phyloP scores from a whole-genome alignment of 2,797 vertebrate genomes.

The Girardinus metallicus region DNA sequence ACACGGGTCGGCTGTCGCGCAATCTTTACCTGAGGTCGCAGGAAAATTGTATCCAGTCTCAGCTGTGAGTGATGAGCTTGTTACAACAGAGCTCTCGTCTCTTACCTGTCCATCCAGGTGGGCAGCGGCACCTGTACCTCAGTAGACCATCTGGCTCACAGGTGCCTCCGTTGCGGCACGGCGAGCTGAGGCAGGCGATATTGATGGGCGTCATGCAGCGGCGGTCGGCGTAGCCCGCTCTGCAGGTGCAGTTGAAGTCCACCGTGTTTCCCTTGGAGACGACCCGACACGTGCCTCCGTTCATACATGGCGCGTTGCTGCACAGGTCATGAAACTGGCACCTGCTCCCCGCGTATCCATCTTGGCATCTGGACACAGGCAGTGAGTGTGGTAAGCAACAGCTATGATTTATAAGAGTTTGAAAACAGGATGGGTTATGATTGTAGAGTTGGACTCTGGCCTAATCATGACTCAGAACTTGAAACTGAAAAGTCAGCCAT shows the following conservation, averaged over 20 bases:
- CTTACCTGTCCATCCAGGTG: conserved; percentile 93
- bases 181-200: conserved; percentile 84
- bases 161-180: conserved; percentile 91
- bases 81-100: background rate
- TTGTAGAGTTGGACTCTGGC: background rate
- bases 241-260: conserved; percentile 86
- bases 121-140: conserved; percentile 89
- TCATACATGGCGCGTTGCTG: conserved; percentile 60
- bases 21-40: conserved; percentile 84
- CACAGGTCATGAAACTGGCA: conserved; percentile 80
- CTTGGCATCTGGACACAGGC: conserved; percentile 66
- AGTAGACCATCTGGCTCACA: conserved; percentile 85
- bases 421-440: background rate
- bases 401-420: background rate
- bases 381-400: background rate
- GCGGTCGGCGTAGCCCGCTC: conserved; percentile 84
- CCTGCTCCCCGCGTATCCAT: conserved; percentile 64
- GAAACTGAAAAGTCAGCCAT: background rate
- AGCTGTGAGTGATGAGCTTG: too few species aligned
- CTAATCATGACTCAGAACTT: background rate
- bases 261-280: conserved; percentile 67
- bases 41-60: background rate
- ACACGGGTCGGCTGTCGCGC: conserved; percentile 91
- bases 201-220: conserved; percentile 85
- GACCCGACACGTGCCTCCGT: conserved; percentile 68